Evolutionary conservation across 2,888 invertebrate genomes (phyloP), one percentile per base, ranked within the genome.

Genomic region (Neoaliturus tenellus): DNA sequence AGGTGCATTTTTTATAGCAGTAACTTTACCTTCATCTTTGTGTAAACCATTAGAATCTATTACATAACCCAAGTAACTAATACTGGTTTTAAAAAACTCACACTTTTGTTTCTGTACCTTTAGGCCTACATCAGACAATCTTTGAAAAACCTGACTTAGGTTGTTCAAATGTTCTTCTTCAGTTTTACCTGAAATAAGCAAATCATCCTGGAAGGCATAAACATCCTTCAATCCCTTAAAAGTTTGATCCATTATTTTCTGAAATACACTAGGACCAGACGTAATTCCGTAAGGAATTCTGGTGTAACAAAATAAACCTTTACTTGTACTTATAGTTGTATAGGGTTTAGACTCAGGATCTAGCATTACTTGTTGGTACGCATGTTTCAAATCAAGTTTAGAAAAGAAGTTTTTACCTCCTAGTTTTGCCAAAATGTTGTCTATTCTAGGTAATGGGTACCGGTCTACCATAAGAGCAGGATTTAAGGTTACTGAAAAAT

Each of bases 201-300:
- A 23, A 39, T 73, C 73, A 39, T 73, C 73, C 4, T 44, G 35
- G 14, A 73, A 73, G 17, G 23, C 48, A 39, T 73, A 44, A 23
- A 31, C 23, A 23, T 25, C 73, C 39, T 25, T 73, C 48, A 41
- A 73, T 39, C 73, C 73, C 48, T 17, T 41, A 17, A 39, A 39
- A 39, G 31, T 28, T 44, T 73, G 41, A 44, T 25, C 33, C 23
- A 39, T 31, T 73, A 41, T 73, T 73, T n/a, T 73, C 39, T 41
- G 31, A 48, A 78, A 78, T 20, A 78, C 33, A 48, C 31, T n/a
- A 23, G 48, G 51, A n/a, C 48, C 78, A 23, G 44, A 31, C n/a
- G 48, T 78, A 17, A 78, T 51, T 20, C 78, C 48, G 35, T 23
- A 78, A 14, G 78, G 78, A n/a, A 78, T 51, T 78, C 78, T 8